phyloP scores from a whole-genome alignment of 2,888 invertebrate species.

The Coecobrya sp. region DNA sequence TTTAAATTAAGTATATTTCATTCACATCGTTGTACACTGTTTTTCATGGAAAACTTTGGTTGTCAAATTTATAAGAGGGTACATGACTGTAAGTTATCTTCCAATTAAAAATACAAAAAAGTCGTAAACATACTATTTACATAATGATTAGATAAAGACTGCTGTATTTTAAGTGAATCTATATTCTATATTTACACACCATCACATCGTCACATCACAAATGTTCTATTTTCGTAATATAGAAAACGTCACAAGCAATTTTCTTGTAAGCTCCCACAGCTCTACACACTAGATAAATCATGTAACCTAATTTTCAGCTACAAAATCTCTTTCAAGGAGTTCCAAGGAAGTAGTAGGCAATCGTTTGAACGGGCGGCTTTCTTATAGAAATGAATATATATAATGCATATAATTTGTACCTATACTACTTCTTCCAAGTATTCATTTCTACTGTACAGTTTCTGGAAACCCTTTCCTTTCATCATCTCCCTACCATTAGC shows the following conservation, averaged over 20 bases:
- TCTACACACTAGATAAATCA: constrained; percentile 2
- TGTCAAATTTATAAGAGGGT: too few relatives aligned
- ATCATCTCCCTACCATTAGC: background rate
- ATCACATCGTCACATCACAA: too few relatives aligned
- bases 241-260: background rate
- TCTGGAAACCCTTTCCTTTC: constrained; percentile 32
- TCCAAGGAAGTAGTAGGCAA: constrained; percentile 16
- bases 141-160: too few relatives aligned
- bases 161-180: too few relatives aligned
- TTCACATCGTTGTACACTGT: too few relatives aligned
- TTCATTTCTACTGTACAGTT: constrained; percentile 24
- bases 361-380: background rate
- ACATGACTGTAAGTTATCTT: too few relatives aligned
- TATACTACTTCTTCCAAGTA: constrained; percentile 29
- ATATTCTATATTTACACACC: too few relatives aligned
- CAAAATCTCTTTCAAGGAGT: constrained; percentile 15
- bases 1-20: too few relatives aligned
- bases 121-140: too few relatives aligned
- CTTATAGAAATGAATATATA: constrained; percentile 12
- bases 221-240: background rate
- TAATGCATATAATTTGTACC: background rate
- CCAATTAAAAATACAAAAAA: too few relatives aligned
- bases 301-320: constrained; percentile 32
- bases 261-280: constrained; percentile 9
- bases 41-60: too few relatives aligned